Conservation (phyloP, 2,113 vertebrate species). For the Stictonetta naevosa region DNA sequence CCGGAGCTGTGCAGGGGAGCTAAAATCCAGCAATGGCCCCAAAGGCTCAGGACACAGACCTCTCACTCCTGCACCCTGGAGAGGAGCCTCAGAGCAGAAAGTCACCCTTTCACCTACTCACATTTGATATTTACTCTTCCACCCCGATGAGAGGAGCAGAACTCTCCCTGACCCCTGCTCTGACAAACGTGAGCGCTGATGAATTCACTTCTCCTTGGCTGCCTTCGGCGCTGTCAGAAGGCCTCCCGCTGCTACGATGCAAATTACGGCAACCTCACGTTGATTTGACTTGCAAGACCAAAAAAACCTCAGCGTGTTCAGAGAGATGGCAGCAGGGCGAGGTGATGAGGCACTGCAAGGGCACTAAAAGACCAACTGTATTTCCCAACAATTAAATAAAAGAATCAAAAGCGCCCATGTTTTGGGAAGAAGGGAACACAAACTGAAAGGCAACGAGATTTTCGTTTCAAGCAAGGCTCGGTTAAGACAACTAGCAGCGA, state of each 20-base stretch:
- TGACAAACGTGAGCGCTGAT: not conserved
- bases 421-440: not conserved
- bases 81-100: not conserved
- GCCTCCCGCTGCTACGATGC: not conserved
- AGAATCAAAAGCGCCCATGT: not conserved
- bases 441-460: not conserved
- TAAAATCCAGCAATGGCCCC: not conserved
- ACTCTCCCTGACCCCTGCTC: not conserved
- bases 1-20: not conserved
- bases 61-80: not conserved
- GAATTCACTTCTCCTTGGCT: not conserved
- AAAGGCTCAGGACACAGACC: not conserved
- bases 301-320: accelerated
- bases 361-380: not conserved
- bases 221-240: not conserved
- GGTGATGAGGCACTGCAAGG: not conserved
- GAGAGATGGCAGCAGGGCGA: not conserved
- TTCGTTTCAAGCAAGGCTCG: not conserved
- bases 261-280: not conserved
- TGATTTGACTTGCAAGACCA: not conserved
- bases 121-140: not conserved
- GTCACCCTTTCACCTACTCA: not conserved
- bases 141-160: not conserved
- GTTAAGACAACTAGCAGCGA: not conserved
- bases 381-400: not conserved